Base-by-base conservation (phyloP, 2,888 invertebrate genomes). In the Germaria angustata region DNA sequence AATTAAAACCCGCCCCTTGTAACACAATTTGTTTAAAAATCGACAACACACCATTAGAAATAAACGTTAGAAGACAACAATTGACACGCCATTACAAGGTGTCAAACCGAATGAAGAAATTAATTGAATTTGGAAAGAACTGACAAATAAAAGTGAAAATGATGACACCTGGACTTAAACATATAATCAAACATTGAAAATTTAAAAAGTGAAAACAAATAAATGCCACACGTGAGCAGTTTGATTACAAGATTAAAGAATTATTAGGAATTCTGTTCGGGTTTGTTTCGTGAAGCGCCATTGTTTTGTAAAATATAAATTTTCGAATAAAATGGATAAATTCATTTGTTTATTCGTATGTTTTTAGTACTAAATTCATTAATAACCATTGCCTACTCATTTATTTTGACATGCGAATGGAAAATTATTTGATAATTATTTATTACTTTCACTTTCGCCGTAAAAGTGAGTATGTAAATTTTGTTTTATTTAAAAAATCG, bases 61-160 rank as follows among this genome's bases (percentile, higher is more conserved):
- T 36, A 36, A 66, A 53, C 20, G 3, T 24, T 61, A 81, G 51
- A 72, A 49, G 63, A 63, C 24, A 77, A 81, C 72, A 77, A 57
- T 78, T 82, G 73, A 78, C 69, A 75, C 65, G 17, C 69, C 78
- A 81, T 80, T 77, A 88, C 87, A 88, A 88, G 88, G 88, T 89
- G 89, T 88, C 88, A 88, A 75, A 71, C 49, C 28, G 39, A 39
- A 61, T 61, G 61, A 41, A 77, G 20, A 63, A 44, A 55, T 73
- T 63, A 73, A 72, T 72, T 72, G 72, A 61, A 39, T 53, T 63
- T 53, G 9, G 11, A 32, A 61, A 53, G 4, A 87, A 84, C 72
- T 87, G 87, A 88, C 88, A 88, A 89, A 88, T 88, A 87, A 88
- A 89, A 89, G 87, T 88, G 87, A 89, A 89, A 88, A 83, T 84